Evolutionary conservation across 2,113 vertebrate genomes (phyloP), one percentile per base, ranked within the genome.

Genomic region (Clarias macrocephalus): DNA sequence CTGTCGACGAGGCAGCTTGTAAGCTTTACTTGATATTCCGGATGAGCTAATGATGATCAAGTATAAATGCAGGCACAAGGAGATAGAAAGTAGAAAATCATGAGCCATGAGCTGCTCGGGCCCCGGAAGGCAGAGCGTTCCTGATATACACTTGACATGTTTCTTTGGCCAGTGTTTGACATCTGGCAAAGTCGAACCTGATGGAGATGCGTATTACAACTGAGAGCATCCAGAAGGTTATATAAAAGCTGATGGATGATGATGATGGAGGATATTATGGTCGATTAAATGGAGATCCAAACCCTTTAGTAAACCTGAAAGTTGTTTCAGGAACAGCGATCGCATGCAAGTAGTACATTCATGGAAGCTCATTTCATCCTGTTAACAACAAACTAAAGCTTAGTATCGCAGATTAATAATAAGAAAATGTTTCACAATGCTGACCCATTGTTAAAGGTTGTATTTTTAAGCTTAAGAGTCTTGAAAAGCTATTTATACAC

Each of bases 1-100:
- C 98, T 0, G 97, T 99, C 93, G 98, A 99, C 48, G 98, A 99
- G 93, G 98, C 98, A 2, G 98, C 98, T 89, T 86, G 98, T 99
- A 91, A 98, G 98, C 30, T 13, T 83, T 42, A 12, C 84, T 76
- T 75, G 21, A 57, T 80, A 33, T 82, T 18, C 12, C 68, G 19
- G 16, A 42, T 7, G 0, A 33, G 68, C 12, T 65, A 82, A 65
- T 0, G 5, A 82, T 54, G 52, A 59, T 33, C 28, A 37, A 37
- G 9, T 60, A 28, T 79, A 79, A 25, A 18, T 57, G 0, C 3
- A 57, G 28, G 62, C 25, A 21, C 28, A 72, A 48, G 48, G 48
- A 48, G 48, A 48, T 48, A 8, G 8, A 48, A 48, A 48, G 48
- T 42, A 42, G 3, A 42, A 42, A 42, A 42, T 5, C 42, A 5